Base-by-base conservation (phyloP, 37 sponge, comb jelly and placozoan genomes). In the Halichondria panicea region DNA sequence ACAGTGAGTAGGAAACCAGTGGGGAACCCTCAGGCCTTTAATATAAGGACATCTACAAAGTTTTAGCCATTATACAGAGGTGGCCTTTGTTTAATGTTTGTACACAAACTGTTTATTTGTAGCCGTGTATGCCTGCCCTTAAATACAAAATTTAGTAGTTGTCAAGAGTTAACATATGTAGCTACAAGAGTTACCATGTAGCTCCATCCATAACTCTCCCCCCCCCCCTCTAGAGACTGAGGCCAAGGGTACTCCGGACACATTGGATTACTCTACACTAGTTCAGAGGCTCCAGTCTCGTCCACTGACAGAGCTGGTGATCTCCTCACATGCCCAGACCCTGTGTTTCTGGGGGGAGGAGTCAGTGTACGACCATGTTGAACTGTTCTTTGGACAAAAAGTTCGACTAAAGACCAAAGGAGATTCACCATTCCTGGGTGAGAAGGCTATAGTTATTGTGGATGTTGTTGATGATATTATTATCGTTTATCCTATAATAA, bases 401-500 rank as follows among this genome's bases (percentile, higher is more conserved):
- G 80, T 92, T 39, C 46, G 92, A 48, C 71, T 87, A 4, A 92
- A 92, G 88, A 92, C 92, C 1, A 77, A 74, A 35, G 92, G 92
- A 72, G 80, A 91, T 58, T 85, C 82, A 5, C 78, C 74, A 18
- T 76, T 91, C 35, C 72, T 91, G 56, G 91, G 87, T 91, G 6
- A 57, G 70, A 8, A 36, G 8, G 15, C 24, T 39, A n/a, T 8
- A 31, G 21, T 72, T 39, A n/a, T n/a, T n/a, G n/a, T n/a, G n/a
- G n/a, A n/a, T n/a, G n/a, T n/a, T n/a, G n/a, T n/a, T n/a, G n/a
- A n/a, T n/a, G n/a, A n/a, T n/a, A n/a, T n/a, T n/a, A n/a, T n/a
- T n/a, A n/a, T n/a, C n/a, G n/a, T n/a, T n/a, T n/a, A n/a, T n/a
- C n/a, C n/a, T n/a, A n/a, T n/a, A n/a, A n/a, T n/a, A n/a, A n/a